Conservation (phyloP, 1,140 invertebrate genomes). For the Caenorhabditis brenneri region DNA sequence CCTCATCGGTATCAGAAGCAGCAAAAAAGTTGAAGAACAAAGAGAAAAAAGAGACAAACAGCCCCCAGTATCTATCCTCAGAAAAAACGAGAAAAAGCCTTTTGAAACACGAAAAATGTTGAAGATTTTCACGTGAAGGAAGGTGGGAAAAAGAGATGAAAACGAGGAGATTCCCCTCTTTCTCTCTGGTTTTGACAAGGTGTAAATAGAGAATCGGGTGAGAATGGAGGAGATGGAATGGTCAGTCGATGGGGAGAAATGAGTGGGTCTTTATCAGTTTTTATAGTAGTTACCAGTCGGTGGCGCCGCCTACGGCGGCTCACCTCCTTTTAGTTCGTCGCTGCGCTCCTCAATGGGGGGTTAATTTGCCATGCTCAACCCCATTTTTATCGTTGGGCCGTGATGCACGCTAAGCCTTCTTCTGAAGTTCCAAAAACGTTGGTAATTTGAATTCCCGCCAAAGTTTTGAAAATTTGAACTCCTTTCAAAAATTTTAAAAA, state of each 20-base stretch:
- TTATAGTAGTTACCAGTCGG: neutral
- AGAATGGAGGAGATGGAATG: neutral
- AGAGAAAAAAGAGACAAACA: conserved; percentile 4
- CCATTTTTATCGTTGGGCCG: no score
- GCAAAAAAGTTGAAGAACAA: neutral
- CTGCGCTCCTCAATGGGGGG: no score
- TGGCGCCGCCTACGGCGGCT: no score
- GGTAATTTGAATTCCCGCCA: no score
- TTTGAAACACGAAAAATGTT: neutral
- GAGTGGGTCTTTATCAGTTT: neutral
- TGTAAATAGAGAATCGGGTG: neutral
- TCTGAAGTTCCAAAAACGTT: no score
- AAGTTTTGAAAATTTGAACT: no score
- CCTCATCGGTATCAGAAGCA: neutral
- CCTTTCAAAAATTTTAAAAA: no score
- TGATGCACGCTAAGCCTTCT: no score
- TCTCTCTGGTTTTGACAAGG: neutral
- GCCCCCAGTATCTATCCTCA: neutral
- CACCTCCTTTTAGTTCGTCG: no score
- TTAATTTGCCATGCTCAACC: no score
- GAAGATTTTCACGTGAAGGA: neutral
- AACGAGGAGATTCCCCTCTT: neutral
- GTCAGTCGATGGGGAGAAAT: no score
- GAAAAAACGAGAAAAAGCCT: neutral
- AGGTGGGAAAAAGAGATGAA: neutral